phyloP scores from a whole-genome alignment of 2,888 invertebrate genomes.

The Tyria jacobaeae region DNA sequence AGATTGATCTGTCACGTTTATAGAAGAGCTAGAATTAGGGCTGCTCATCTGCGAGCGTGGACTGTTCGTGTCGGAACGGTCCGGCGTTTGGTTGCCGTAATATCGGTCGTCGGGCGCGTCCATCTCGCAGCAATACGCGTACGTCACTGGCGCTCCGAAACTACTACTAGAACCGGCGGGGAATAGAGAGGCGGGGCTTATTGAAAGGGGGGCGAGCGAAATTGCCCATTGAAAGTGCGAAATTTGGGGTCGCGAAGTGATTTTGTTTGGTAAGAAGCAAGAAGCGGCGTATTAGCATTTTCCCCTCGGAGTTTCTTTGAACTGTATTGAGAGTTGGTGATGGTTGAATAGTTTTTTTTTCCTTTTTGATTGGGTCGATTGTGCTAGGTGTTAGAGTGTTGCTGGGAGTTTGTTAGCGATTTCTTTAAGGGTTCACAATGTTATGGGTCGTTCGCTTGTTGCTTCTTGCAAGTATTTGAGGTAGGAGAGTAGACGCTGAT shows the following conservation, averaged over 20 bases:
- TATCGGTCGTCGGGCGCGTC: conserved; percentile 78
- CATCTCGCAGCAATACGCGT: conserved; percentile 69
- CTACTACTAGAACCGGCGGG: conserved; percentile 51
- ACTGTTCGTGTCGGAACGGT: conserved; percentile 78
- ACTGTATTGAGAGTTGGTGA: conserved; percentile 61
- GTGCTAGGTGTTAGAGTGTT: conserved; percentile 72
- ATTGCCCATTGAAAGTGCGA: conserved; percentile 86
- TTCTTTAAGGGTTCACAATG: conserved; percentile 59
- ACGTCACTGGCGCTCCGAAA: conserved; percentile 65
- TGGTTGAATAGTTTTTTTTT: conserved; percentile 76
- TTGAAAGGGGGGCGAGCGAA: conserved; percentile 74
- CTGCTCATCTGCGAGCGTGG: conserved; percentile 82
- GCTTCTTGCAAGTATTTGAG: conserved; percentile 49
- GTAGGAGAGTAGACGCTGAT: conserved; percentile 40
- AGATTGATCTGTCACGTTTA: conserved; percentile 85
- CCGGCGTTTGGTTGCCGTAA: conserved; percentile 74
- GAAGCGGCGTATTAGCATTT: conserved; percentile 81
- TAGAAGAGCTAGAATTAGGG: conserved; percentile 82
- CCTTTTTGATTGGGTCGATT: conserved; percentile 83
- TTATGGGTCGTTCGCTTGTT: conserved; percentile 37
- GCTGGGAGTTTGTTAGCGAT: conserved; percentile 64
- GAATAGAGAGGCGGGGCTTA: conserved; percentile 67
- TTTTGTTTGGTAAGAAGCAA: conserved; percentile 83
- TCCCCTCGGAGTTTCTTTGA: conserved; percentile 75
- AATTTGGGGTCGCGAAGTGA: conserved; percentile 85